Evolutionary conservation across 2,888 invertebrate genomes (phyloP).

Genomic region (Pyrrhia umbra): DNA sequence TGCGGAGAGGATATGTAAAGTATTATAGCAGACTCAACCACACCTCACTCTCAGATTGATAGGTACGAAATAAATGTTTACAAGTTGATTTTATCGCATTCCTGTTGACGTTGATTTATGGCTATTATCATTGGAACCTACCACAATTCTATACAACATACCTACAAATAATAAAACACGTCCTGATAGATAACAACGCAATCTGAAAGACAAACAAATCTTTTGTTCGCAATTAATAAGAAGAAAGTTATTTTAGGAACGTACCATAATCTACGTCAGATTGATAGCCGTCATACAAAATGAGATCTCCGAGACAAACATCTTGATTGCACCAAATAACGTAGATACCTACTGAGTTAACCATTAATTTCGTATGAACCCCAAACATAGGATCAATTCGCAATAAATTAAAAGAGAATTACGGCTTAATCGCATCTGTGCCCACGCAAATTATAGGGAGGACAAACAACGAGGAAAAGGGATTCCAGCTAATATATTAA

Average conservation of each 20-base stretch:
- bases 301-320: constrained; percentile 31
- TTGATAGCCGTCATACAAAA: constrained; percentile 3
- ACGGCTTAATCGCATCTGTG: constrained; percentile 44
- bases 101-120: constrained; percentile 38
- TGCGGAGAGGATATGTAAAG: neutral
- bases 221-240: constrained; percentile 40
- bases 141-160: constrained; percentile 36
- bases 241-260: constrained; percentile 30
- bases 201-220: constrained; percentile 35
- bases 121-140: constrained; percentile 41
- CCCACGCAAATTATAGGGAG: constrained; percentile 54
- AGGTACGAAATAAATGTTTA: constrained; percentile 31
- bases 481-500: constrained; percentile 27
- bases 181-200: constrained; percentile 38
- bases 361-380: constrained; percentile 35
- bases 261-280: constrained; percentile 4
- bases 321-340: constrained; percentile 56
- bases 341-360: constrained; percentile 24
- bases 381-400: constrained; percentile 30
- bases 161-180: constrained; percentile 36
- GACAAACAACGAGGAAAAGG: constrained; percentile 49
- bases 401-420: constrained; percentile 56
- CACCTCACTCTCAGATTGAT: constrained; percentile 43
- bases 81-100: constrained; percentile 41
- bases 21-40: constrained; percentile 13